Base-by-base conservation (phyloP, 2,888 invertebrate species). In the Odontocerum albicorne region DNA sequence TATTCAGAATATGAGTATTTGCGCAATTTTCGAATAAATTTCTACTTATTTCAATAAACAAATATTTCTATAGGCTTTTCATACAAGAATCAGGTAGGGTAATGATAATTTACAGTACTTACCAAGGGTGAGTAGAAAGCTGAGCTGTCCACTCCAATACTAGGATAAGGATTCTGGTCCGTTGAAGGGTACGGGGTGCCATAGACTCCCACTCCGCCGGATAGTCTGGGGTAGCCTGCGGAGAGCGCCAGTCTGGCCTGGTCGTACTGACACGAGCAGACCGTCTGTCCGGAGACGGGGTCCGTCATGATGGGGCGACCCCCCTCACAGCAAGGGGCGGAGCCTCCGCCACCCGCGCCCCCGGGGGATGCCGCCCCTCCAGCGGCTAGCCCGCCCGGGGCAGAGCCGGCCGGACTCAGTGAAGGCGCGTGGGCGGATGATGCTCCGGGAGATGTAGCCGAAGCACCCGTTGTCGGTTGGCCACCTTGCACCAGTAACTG, bases 71-170 rank as follows among this genome's bases (percentile, higher is more conserved):
- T n/a, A n/a, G n/a, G n/a, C n/a, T n/a, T n/a, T n/a, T n/a, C n/a
- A n/a, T n/a, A n/a, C n/a, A n/a, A n/a, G n/a, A n/a, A n/a, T n/a
- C n/a, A n/a, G n/a, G n/a, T n/a, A n/a, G n/a, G n/a, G n/a, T n/a
- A n/a, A n/a, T n/a, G n/a, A n/a, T n/a, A n/a, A n/a, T n/a, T n/a
- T n/a, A n/a, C n/a, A n/a, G 55, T 68, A 87, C 94, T 87, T 83
- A 96, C 95, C 88, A 96, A 73, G 64, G 95, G 93, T 61, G 94
- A 92, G 77, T 95, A 95, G 79, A 96, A 96, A 52, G 95, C 94
- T 44, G 95, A 94, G 68, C 93, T 93, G 71, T 94, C 94, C 66
- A 92, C 90, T 57, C 92, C 91, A 75, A 94, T 93, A 74, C 92
- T 92, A 43, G 92, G 92, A 70, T 94, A 94, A 35, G 93, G 92